Evolutionary conservation across 2,113 vertebrate species (phyloP).

Genomic region (Redunca redunca): DNA sequence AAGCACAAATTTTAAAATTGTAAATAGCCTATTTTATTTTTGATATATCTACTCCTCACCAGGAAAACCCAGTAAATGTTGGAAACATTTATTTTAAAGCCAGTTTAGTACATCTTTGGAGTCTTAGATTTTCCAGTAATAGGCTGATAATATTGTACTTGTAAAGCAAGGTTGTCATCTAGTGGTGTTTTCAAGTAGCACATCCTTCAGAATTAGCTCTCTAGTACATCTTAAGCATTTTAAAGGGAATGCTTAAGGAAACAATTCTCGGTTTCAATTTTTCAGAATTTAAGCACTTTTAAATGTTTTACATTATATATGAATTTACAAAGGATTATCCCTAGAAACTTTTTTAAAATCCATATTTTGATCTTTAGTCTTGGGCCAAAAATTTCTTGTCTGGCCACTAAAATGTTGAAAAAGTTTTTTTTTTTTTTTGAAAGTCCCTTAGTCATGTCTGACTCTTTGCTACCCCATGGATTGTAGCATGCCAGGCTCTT

Average conservation of each 20-base stretch:
- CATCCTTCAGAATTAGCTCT: neutral
- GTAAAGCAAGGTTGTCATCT: conserved; percentile 67
- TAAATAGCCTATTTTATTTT: conserved; percentile 4
- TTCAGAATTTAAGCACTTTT: neutral
- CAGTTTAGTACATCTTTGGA: neutral
- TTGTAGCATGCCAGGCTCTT: neutral
- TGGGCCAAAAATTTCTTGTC: neutral
- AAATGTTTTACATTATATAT: conserved; percentile 5
- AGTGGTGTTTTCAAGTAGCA: conserved; percentile 55
- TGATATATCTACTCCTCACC: neutral
- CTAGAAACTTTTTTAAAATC: neutral
- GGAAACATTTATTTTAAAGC: conserved; percentile 29
- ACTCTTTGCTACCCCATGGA: neutral
- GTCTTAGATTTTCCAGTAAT: neutral
- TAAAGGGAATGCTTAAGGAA: conserved; percentile 32
- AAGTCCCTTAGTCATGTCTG: neutral
- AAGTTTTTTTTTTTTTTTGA: neutral
- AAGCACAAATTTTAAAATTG: conserved; percentile 17
- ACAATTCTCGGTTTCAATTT: neutral
- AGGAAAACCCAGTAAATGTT: neutral
- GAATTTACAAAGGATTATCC: neutral
- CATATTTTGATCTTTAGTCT: neutral
- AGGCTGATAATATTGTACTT: conserved; percentile 18
- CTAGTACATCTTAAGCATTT: neutral
- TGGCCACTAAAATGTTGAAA: neutral